Base-by-base conservation (phyloP, 2,797 vertebrate genomes). In the Nannoperca australis region DNA sequence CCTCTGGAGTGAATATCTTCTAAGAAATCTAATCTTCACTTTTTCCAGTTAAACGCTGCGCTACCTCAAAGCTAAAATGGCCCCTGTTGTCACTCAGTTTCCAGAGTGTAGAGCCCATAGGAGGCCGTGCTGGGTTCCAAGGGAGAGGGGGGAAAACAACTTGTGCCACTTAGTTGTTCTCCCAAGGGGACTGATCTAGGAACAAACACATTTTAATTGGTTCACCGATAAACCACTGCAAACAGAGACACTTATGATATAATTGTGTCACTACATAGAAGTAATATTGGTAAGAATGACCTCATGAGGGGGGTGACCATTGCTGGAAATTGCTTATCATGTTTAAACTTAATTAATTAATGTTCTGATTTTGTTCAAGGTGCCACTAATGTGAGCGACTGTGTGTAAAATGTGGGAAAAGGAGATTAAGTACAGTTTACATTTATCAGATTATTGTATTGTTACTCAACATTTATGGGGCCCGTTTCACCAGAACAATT, bases 161-260 rank as follows among this genome's bases (percentile, higher is more conserved):
- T 50, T 22, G 2, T 85, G 83, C 78, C 70, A 51, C 82, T 90
- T 81, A 88, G 79, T 67, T 17, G 60, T 69, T 73, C 65, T 85
- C 81, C 86, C 89, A 36, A 3, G 79, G 88, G 93, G 76, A 69
- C 56, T 27, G 83, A 75, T 77, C 17, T n/a, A 77, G 79, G 93
- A 94, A 95, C 94, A 96, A 96, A 96, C 95, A 96, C 91, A 65
- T 93, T 93, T 94, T 95, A 95, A 95, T 95, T 95, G 93, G 83
- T 63, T 88, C 78, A 55, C 70, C 55, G 72, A 78, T 79, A 83
- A 84, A 80, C 56, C 32, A 53, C 42, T 63, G 70, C 74, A 77
- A 62, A 81, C 56, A 51, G 64, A 83, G 62, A 74, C 62, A 47
- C 42, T 51, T 40, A 20, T 70, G 24, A 76, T 49, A 53, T 79